A percentile compares a stretch with the other conserved stretches of the same genome.
These are phyloP conservation scores for Nematolebias whitei DNA, from an alignment of 2,113 vertebrate species.

Conservation along the genomic window DNA sequence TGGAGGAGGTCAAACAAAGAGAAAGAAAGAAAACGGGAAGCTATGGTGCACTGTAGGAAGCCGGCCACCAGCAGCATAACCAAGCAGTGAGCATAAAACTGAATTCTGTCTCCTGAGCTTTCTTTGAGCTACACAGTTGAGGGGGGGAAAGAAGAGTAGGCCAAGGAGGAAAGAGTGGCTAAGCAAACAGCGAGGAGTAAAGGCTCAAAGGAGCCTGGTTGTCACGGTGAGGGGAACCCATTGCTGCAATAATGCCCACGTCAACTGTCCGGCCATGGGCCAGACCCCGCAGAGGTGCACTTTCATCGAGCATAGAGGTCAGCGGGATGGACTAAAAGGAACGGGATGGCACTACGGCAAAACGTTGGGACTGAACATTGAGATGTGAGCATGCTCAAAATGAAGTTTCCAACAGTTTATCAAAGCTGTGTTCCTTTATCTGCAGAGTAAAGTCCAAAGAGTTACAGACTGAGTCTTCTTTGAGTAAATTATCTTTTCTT, in stretches of 20 bases:
- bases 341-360: slow-evolving; percentile 31
- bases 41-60: slow-evolving; percentile 68
- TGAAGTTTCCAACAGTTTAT: slow-evolving; percentile 2
- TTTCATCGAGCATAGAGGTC: slow-evolving; percentile 63
- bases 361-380: slow-evolving; percentile 68
- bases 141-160: slow-evolving; percentile 38
- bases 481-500: no score
- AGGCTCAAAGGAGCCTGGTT: slow-evolving; percentile 84
- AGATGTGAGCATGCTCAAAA: slow-evolving; percentile 5
- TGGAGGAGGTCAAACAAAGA: slow-evolving; percentile 55
- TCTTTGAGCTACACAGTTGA: slow-evolving; percentile 44
- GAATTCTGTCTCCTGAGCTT: slow-evolving; percentile 60
- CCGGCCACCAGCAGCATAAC: slow-evolving; percentile 76
- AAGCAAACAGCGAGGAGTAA: slow-evolving; percentile 88
- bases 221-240: slow-evolving; percentile 86
- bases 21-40: slow-evolving; percentile 66
- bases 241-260: slow-evolving; percentile 87
- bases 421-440: no score
- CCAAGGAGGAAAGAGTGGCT: slow-evolving; percentile 63
- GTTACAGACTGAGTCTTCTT: no score
- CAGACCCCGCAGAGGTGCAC: slow-evolving; percentile 76
- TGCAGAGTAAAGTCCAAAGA: no score
- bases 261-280: slow-evolving; percentile 84
- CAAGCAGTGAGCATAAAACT: slow-evolving; percentile 74
- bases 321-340: slow-evolving; percentile 69